Base-by-base conservation (phyloP, 2,888 invertebrate species). In the Ctenicera cuprea region DNA sequence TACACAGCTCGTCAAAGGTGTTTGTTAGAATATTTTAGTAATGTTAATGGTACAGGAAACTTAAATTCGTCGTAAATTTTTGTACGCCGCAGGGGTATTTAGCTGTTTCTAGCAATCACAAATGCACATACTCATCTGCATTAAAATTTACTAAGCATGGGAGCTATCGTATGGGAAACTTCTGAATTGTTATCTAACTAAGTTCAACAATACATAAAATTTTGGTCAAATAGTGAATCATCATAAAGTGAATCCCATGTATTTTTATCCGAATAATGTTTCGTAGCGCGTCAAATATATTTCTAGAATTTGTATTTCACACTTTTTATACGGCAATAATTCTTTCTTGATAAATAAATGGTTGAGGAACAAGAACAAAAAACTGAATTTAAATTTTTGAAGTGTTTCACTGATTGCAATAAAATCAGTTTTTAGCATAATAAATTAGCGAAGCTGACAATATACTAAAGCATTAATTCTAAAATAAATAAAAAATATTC, bases 401-500 rank as follows among this genome's bases (percentile, higher is more conserved):
- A 33, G 18, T 37, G 22, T 38, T 38, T 38, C 26, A 59, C 37
- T 20, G 59, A 41, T 16, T 22, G 59, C 38, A 59, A 59, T 59
- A 59, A 59, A 59, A 59, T 20, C 12, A 12, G 12, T 14, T 38
- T 38, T 59, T 38, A 38, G 16, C 14, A 33, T 30, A 54, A 54
- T 54, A 54, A 54, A 54, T 54, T 14, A 20, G 14, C 20, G 1
- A 45, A 14, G 59, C 41, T 59, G 68, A 61, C 70, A 63, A 63
- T 54, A 52, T 62, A 70, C 62, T 22, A 52, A 52, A 20, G 54
- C 70, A 70, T 70, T 70, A 63, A 70, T 70, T 64, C 48, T 48
- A 16, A 26, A 52, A 70, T 70, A 70, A 63, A 70, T 70, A 70
- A 70, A 70, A 64, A 64, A 70, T 66, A 66, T 61, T 71, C 66